These are phyloP conservation scores for Bradypodion ventrale DNA, from an alignment of 2,797 vertebrate species.

Conservation along the genomic window DNA sequence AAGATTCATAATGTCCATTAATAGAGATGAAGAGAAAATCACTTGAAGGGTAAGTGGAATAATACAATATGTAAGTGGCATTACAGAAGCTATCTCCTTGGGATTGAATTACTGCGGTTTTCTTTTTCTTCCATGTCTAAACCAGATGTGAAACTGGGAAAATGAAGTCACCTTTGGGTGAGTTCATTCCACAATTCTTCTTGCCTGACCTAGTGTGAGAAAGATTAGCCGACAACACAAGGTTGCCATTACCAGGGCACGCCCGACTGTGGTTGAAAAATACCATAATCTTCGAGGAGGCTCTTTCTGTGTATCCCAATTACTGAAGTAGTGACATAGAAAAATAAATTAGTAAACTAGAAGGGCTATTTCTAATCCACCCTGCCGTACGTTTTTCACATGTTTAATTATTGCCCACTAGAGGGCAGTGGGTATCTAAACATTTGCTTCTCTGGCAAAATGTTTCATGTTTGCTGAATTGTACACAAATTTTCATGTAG, in stretches of 20 bases:
- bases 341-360: background rate
- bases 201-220: no score
- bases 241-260: no score
- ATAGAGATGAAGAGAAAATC: background rate
- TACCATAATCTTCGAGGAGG: no score
- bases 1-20: background rate
- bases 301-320: no score
- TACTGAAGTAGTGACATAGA: no score
- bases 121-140: no score
- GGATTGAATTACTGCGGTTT: background rate
- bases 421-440: slow-evolving; percentile 67
- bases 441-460: background rate
- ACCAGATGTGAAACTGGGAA: no score
- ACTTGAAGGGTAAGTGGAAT: no score
- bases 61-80: background rate
- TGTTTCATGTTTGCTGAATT: background rate
- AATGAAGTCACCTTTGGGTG: no score
- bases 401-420: slow-evolving; percentile 56
- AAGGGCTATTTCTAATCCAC: background rate
- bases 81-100: background rate
- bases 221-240: no score
- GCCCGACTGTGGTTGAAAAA: no score
- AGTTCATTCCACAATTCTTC: no score
- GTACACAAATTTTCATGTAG: background rate
- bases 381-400: background rate